Conservation (phyloP, 2,113 vertebrate species). For the Megaptera novaeangliae region DNA sequence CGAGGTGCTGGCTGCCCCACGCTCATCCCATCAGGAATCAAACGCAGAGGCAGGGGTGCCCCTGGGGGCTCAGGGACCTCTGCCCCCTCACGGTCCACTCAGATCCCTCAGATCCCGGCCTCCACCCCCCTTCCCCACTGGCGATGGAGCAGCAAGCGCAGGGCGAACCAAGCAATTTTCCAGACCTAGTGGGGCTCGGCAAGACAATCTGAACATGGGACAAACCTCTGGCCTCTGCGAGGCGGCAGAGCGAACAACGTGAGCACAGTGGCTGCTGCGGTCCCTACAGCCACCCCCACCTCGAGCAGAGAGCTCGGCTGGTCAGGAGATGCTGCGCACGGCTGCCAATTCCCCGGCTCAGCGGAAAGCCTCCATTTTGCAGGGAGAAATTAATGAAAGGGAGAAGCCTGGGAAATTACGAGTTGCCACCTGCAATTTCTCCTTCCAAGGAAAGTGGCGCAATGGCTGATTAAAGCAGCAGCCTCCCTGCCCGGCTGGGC, state of each 20-base stretch:
- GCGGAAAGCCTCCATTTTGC: conserved; percentile 75
- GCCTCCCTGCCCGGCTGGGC: conserved; percentile 48
- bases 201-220: background rate
- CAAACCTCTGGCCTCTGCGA: conserved; percentile 18
- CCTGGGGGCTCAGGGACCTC: background rate
- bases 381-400: conserved; percentile 75
- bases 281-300: background rate
- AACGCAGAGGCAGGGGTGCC: background rate
- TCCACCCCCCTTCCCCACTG: accelerated
- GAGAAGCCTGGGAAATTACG: conserved; percentile 73
- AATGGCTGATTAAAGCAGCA: conserved; percentile 46
- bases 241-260: background rate
- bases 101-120: background rate
- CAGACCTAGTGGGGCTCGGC: background rate
- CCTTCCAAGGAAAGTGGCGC: conserved; percentile 44
- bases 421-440: conserved; percentile 73
- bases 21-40: background rate
- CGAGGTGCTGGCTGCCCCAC: accelerated
- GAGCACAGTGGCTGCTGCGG: accelerated
- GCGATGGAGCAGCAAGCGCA: background rate
- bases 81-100: background rate
- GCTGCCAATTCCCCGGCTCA: conserved; percentile 55
- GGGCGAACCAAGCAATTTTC: conserved; percentile 10
- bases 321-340: background rate
- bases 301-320: background rate